Base-by-base conservation (phyloP, 2,113 vertebrate genomes). In the Dissostichus mawsoni region DNA sequence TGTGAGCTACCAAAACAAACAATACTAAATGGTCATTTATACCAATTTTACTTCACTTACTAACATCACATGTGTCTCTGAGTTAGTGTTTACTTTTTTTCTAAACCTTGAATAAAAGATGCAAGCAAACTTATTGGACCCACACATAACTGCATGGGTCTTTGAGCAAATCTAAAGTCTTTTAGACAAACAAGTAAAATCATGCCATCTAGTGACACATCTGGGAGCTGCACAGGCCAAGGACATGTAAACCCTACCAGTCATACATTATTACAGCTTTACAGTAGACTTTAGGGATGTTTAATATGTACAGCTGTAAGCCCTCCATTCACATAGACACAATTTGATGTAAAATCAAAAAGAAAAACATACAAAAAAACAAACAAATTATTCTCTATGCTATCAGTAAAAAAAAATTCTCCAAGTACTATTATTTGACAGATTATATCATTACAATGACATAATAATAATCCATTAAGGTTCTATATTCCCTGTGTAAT, bases 141-240 rank as follows among this genome's bases (percentile, higher is more conserved):
- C 5, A 29, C 13, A 20, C 16, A 17, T 1, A 64, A 6, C 41
- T 41, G 4, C 41, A 63, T 41, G 8, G n/a, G 5, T 20, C 47
- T 41, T 72, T 48, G 2, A 61, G 8, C 20, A 44, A 5, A 17
- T 33, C 11, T 57, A 8, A 59, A 59, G 25, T 69, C 55, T 56
- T 51, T 51, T 25, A 48, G 9, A 17, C 45, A 1, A 44, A 17
- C 18, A 48, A 68, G 53, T 51, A 23, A 41, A 4, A 17, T 56
- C 25, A 14, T 55, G 81, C 50, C 56, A 78, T 68, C 58, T 64
- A 69, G 17, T 41, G 52, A 41, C 20, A 55, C 47, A 75, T 10
- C 1, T 8, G 45, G 47, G 18, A 52, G 3, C 59, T 75, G 59
- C 70, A 48, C 12, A 48, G 8, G 57, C 58, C 16, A 9, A 16